Conservation (phyloP, 92 coral and sea anemone genomes). For the Phenganax subtilis region DNA sequence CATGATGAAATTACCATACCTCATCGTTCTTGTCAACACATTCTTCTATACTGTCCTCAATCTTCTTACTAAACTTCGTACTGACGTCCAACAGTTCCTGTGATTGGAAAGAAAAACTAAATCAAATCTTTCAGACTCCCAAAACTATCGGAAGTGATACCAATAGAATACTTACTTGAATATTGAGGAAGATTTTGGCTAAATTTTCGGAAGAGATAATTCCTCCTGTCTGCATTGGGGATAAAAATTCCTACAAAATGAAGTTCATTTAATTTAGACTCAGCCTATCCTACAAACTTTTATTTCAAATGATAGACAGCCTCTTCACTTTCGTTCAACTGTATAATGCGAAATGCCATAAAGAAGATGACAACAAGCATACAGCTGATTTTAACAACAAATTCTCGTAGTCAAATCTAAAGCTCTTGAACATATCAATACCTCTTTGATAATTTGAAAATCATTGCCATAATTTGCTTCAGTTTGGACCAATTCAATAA, state of each 20-base stretch:
- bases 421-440: slow-evolving; percentile 12
- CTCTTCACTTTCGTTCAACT: too few species aligned
- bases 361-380: not conserved
- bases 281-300: too few species aligned
- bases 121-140: not conserved
- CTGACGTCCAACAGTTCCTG: slow-evolving; percentile 88
- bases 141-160: not conserved
- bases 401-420: too few species aligned
- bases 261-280: too few species aligned
- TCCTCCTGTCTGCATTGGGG: slow-evolving; percentile 93
- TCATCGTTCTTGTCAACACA: slow-evolving; percentile 81
- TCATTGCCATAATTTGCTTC: slow-evolving; percentile 92
- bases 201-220: slow-evolving; percentile 78
- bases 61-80: slow-evolving; percentile 71
- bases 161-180: slow-evolving; percentile 57
- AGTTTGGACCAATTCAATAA: slow-evolving; percentile 90
- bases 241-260: slow-evolving; percentile 68
- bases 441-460: slow-evolving; percentile 91
- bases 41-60: slow-evolving; percentile 72
- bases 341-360: too few species aligned
- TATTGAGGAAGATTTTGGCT: slow-evolving; percentile 81
- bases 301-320: too few species aligned
- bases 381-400: not conserved
- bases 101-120: not conserved
- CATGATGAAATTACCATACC: slow-evolving; percentile 40